Conservation (phyloP, 2,797 vertebrate species). For the Myotis pilosus region DNA sequence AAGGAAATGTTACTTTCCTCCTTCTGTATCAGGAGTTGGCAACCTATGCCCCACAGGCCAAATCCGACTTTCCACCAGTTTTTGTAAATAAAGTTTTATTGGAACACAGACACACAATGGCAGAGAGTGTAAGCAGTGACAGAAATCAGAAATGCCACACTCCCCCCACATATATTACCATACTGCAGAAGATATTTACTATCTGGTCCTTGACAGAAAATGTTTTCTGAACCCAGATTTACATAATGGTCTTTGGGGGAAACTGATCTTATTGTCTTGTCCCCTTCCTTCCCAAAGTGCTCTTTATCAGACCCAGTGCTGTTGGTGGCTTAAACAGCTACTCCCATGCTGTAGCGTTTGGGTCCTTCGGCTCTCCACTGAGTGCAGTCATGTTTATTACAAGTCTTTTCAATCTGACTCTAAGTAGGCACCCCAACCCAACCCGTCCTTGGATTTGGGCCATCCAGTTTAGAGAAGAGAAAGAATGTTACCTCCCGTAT, state of each 20-base stretch:
- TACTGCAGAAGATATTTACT: not conserved
- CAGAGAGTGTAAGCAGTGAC: not conserved
- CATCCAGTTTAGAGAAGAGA: not conserved
- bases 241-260: not conserved
- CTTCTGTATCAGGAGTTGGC: not conserved
- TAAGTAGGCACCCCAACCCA: not conserved
- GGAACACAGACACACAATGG: not conserved
- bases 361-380: not conserved
- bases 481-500: not conserved
- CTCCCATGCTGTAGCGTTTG: not conserved
- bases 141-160: not conserved
- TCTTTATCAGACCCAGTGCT: not conserved
- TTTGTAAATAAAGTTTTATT: constrained; percentile 23
- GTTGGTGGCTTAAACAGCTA: not conserved
- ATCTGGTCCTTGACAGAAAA: not conserved
- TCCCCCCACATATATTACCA: not conserved
- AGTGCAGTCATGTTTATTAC: not conserved
- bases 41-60: not conserved
- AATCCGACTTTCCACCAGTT: not conserved
- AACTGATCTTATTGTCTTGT: not conserved
- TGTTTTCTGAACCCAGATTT: not conserved
- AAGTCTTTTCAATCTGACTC: not conserved
- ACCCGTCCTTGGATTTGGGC: not conserved
- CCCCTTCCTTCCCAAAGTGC: not conserved
- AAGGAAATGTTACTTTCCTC: not conserved